Percentiles rank a stretch among this genome's conserved stretches.
phyloP scores from a whole-genome alignment of 2,113 vertebrate species.

The Copsychus sechellarum region DNA sequence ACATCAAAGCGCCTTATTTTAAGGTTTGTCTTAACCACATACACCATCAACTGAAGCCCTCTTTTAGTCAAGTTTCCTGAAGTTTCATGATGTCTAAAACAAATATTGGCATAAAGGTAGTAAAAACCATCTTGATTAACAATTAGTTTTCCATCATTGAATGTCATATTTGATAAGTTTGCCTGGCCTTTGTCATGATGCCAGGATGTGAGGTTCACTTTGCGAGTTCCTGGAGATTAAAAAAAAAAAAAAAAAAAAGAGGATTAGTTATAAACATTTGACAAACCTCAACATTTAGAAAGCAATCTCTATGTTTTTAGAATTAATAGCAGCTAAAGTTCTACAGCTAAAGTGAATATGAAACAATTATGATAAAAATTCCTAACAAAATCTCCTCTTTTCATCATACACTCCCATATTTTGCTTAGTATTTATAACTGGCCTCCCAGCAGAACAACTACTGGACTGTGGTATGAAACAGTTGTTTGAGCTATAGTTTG shows the following conservation, averaged over 20 bases:
- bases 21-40: slow-evolving; percentile 85
- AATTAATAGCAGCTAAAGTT: background rate
- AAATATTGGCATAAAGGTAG: slow-evolving; percentile 93
- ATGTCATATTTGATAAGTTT: slow-evolving; percentile 79
- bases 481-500: background rate
- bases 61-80: slow-evolving; percentile 73
- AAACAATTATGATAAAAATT: background rate
- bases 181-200: slow-evolving; percentile 81
- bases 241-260: background rate
- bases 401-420: background rate
- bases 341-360: background rate
- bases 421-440: background rate
- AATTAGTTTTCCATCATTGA: slow-evolving; percentile 80
- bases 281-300: background rate
- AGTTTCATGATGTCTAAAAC: slow-evolving; percentile 86
- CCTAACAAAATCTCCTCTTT: background rate
- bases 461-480: background rate
- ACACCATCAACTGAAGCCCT: slow-evolving; percentile 88
- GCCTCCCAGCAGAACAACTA: background rate
- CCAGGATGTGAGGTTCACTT: slow-evolving; percentile 85
- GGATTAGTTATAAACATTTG: background rate
- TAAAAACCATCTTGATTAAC: slow-evolving; percentile 90
- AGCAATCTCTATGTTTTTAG: background rate
- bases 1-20: slow-evolving; percentile 75
- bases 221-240: slow-evolving; percentile 66